phyloP scores from a whole-genome alignment of 2,113 vertebrate species.

The Lagenorhynchus albirostris region DNA sequence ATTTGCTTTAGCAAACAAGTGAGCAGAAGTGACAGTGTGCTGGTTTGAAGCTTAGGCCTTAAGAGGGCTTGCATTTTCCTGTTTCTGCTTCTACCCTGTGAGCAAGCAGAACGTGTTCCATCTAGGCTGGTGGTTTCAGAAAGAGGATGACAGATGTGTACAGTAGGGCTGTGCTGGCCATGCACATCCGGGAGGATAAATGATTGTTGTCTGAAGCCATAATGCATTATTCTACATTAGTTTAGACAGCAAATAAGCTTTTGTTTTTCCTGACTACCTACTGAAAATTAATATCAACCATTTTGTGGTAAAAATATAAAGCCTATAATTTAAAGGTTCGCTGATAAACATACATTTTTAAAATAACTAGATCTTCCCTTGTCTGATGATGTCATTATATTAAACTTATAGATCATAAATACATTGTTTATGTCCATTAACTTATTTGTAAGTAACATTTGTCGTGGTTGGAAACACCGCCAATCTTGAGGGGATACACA shows the following conservation, averaged over 20 bases:
- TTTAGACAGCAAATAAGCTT: not conserved
- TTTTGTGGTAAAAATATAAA: slow-evolving; percentile 55
- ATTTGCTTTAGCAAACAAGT: not conserved
- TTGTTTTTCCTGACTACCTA: not conserved
- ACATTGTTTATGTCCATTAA: slow-evolving; percentile 62
- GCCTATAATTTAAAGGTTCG: slow-evolving; percentile 27
- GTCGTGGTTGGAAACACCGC: slow-evolving; percentile 60
- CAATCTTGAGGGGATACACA: slow-evolving; percentile 63
- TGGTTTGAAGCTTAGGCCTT: not conserved
- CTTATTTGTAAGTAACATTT: slow-evolving; percentile 52
- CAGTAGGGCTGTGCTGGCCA: not conserved
- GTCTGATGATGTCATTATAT: slow-evolving; percentile 72
- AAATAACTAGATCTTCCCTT: slow-evolving; percentile 59
- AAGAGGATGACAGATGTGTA: not conserved
- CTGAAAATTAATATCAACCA: not conserved
- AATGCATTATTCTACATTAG: not conserved
- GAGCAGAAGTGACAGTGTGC: not conserved
- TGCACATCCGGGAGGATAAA: not conserved
- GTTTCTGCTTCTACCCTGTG: not conserved
- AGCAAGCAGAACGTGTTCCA: not conserved
- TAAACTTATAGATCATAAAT: slow-evolving; percentile 68
- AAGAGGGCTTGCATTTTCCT: not conserved
- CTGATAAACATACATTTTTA: slow-evolving; percentile 34
- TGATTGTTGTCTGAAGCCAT: not conserved
- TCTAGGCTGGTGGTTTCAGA: not conserved